Conservation (phyloP, 2,113 vertebrate species). For the Ammodytes marinus region DNA sequence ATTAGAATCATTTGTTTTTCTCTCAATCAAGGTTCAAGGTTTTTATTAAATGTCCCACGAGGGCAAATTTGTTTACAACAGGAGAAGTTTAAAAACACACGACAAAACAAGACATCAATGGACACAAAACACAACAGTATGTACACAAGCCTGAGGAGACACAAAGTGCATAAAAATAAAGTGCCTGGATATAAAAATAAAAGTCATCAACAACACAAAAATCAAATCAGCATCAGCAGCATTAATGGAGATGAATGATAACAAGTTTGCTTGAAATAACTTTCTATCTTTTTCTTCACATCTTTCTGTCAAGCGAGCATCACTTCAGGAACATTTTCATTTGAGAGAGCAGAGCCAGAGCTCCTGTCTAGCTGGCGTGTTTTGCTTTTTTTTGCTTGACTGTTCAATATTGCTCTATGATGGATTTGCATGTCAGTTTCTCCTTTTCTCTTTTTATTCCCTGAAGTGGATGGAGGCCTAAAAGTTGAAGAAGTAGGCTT, state of each 20-base stretch:
- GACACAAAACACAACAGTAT: too few relatives aligned
- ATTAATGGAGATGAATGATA: not conserved
- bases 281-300: constrained; percentile 8
- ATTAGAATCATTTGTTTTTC: not conserved
- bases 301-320: not conserved
- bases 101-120: too few relatives aligned
- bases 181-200: too few relatives aligned
- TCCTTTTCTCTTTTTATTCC: constrained; percentile 42
- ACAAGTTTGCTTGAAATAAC: not conserved
- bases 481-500: constrained; percentile 41
- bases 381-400: constrained; percentile 22
- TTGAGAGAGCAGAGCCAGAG: constrained; percentile 19
- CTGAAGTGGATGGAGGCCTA: constrained; percentile 26
- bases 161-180: too few relatives aligned
- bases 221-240: too few relatives aligned
- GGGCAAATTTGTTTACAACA: too few relatives aligned
- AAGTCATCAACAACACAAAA: too few relatives aligned
- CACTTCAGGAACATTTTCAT: constrained; percentile 35
- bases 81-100: too few relatives aligned
- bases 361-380: not conserved
- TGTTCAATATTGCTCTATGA: not conserved
- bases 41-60: too few relatives aligned
- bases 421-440: constrained; percentile 70
- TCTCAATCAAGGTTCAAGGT: too few relatives aligned
- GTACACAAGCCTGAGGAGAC: too few relatives aligned